Evolutionary conservation across 2,888 invertebrate species (phyloP).

Genomic region (Deroplatys truncata): DNA sequence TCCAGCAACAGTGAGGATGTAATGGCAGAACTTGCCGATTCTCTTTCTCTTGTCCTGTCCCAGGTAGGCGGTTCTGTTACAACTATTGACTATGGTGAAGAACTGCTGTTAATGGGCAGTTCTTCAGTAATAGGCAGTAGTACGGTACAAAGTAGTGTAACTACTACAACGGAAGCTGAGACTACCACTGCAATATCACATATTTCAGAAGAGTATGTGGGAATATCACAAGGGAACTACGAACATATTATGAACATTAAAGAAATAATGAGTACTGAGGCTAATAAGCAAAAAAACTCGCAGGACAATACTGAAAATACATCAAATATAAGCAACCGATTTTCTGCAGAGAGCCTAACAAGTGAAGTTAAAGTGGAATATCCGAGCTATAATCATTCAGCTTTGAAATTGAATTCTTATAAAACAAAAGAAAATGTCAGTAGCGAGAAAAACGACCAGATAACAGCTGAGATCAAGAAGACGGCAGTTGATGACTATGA

Average conservation of each 20-base stretch:
- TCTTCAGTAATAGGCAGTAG: background rate
- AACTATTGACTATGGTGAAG: constrained; percentile 4
- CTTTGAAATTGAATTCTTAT: background rate
- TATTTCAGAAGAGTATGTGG: background rate
- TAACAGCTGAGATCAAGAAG: background rate
- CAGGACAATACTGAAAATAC: background rate
- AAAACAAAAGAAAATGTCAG: background rate
- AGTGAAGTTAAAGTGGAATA: background rate
- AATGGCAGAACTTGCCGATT: constrained; percentile 23
- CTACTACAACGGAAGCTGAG: background rate
- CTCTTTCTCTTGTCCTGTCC: constrained; percentile 24
- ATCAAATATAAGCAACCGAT: background rate
- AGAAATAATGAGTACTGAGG: background rate
- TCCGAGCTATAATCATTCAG: background rate
- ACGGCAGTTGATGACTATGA: background rate
- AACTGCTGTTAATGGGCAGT: background rate
- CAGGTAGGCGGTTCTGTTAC: constrained; percentile 21
- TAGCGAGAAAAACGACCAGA: background rate
- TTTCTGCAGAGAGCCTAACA: background rate
- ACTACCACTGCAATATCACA: background rate
- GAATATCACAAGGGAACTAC: background rate
- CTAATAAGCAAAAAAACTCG: background rate
- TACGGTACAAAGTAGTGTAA: background rate
- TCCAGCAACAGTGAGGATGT: background rate
- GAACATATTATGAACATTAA: background rate